Evolutionary conservation across 1,140 invertebrate genomes (phyloP), one percentile per base, ranked within the genome.

Genomic region (Listronotus bonariensis): DNA sequence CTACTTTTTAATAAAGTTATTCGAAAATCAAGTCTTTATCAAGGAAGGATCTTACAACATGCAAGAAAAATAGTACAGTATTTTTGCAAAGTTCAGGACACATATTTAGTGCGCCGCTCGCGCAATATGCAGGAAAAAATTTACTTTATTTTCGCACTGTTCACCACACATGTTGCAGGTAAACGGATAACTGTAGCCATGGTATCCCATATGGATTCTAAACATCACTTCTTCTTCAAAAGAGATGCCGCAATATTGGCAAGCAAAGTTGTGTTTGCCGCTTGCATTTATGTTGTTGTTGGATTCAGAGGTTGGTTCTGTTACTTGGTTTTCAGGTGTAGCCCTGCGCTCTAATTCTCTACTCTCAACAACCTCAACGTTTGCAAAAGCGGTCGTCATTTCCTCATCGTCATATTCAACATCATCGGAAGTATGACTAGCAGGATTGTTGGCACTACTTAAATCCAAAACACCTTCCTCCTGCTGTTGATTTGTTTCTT

Each of bases 131-230:
- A 97, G 82, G 77, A 95, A 97, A 77, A 99, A 98, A 0, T 89
- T 85, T 0, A 97, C 84, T 71, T 90, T 89, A 74, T 98, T 91
- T 1, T 84, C 77, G 64, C 89, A 91, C 60, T 87, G 79, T 58
- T 92, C 85, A 1, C 96, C 96, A 77, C 96, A 98, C 82, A 93
- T 92, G 81, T 96, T 96, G 80, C 97, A 99, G 65, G 90, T 92
- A 78, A 93, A 97, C 0, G 96, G 96, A 78, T 97, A 87, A 57
- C 89, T 83, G 80, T 87, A 92, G 3, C 90, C 91, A 78, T 99
- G 97, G 79, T 94, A 98, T 56, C 93, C 92, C 92, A 97, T 97
- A 80, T 99, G 97, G 74, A 97, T 92, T 0, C 89, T 90, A 80
- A 95, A 96, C 86, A 99, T 92, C 8, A 94, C 87, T 31, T 88